Conservation (phyloP, 2,113 vertebrate species). For the Lutjanus erythropterus region DNA sequence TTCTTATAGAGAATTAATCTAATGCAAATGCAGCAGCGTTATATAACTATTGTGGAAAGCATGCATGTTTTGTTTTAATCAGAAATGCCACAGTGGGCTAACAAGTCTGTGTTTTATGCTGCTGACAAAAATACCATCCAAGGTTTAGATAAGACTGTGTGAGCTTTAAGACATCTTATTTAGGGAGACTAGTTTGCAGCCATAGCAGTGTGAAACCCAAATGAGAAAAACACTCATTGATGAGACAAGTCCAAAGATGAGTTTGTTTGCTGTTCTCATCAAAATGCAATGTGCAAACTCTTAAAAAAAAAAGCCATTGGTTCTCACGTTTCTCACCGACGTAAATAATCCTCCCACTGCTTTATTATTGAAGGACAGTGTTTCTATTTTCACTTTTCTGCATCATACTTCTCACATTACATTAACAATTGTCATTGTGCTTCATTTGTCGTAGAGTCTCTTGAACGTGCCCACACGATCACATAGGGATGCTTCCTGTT, state of each 20-base stretch:
- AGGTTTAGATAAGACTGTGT: slow-evolving; percentile 30
- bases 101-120: slow-evolving; percentile 9
- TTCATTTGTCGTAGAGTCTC: slow-evolving; percentile 26
- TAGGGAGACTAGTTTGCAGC: slow-evolving; percentile 2
- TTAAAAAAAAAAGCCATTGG: neutral
- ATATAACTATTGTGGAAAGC: neutral
- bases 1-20: slow-evolving; percentile 38
- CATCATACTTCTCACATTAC: slow-evolving; percentile 32
- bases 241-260: neutral
- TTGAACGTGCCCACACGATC: slow-evolving; percentile 33
- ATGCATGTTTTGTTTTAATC: slow-evolving; percentile 32
- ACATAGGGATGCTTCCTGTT: slow-evolving; percentile 73
- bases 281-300: neutral
- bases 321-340: slow-evolving; percentile 1
- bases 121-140: slow-evolving; percentile 28
- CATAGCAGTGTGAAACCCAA: neutral
- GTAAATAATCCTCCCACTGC: slow-evolving; percentile 9
- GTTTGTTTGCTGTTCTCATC: neutral
- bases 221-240: slow-evolving; percentile 4
- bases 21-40: slow-evolving; percentile 35
- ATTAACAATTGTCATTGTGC: slow-evolving; percentile 42
- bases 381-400: slow-evolving; percentile 57
- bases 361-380: slow-evolving; percentile 26
- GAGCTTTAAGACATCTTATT: slow-evolving; percentile 2
- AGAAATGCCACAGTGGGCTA: neutral